Evolutionary conservation across 1,140 invertebrate genomes (phyloP).

Genomic region (Drosophila rhopaloa): DNA sequence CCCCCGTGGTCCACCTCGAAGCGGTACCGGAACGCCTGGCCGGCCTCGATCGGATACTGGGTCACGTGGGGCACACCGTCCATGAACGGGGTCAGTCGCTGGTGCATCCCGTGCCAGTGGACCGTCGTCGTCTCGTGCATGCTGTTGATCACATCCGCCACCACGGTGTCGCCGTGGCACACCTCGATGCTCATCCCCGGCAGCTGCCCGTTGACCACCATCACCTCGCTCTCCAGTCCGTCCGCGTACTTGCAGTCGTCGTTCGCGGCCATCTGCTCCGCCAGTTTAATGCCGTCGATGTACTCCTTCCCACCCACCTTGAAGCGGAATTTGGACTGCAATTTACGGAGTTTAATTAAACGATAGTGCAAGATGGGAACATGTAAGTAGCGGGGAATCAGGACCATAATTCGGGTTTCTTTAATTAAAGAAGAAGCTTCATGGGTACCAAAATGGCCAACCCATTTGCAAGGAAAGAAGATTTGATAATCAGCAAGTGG

Average conservation of each 20-base stretch:
- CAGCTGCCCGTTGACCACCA: constrained; percentile 87
- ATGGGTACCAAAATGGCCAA: too few relatives aligned
- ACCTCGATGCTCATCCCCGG: constrained; percentile 87
- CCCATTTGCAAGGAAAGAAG: too few relatives aligned
- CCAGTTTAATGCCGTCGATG: constrained; percentile 53
- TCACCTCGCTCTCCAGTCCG: constrained; percentile 85
- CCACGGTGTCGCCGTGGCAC: constrained; percentile 86
- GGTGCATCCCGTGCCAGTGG: constrained; percentile 86
- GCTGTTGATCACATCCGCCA: constrained; percentile 87
- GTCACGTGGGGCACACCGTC: constrained; percentile 90
- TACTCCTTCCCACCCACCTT: constrained; percentile 60
- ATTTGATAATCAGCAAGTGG: too few relatives aligned
- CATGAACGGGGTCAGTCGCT: constrained; percentile 86
- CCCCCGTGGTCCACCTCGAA: constrained; percentile 85
- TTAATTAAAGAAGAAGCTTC: too few relatives aligned
- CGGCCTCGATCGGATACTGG: constrained; percentile 88
- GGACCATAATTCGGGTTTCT: too few relatives aligned
- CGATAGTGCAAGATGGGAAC: too few relatives aligned
- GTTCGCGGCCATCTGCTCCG: constrained; percentile 21
- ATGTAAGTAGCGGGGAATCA: too few relatives aligned
- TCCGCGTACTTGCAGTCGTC: constrained; percentile 87
- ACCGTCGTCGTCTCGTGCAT: constrained; percentile 85
- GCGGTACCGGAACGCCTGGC: constrained; percentile 86
- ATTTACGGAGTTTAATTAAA: too few relatives aligned
- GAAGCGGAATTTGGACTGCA: constrained; percentile 61